Evolutionary conservation across 53 echinoderm and acorn worm species (phyloP).

Genomic region (Crossaster papposus): DNA sequence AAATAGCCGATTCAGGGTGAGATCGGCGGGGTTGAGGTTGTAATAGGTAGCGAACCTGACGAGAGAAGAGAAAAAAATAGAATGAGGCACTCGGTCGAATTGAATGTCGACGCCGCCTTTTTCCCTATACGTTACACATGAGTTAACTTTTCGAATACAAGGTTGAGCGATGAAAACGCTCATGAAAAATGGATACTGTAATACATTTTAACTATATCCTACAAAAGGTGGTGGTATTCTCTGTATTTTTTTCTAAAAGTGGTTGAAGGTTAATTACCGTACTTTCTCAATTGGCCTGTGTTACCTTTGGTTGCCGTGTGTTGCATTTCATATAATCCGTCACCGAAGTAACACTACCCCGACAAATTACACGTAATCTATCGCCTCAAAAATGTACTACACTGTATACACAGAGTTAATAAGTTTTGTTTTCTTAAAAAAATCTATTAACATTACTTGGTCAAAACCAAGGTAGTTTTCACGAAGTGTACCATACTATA

Average conservation of each 20-base stretch:
- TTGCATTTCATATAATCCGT: too few relatives aligned
- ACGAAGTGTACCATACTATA: too few relatives aligned
- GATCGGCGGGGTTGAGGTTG: neutral
- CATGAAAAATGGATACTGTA: neutral
- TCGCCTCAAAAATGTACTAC: too few relatives aligned
- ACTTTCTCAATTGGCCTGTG: too few relatives aligned
- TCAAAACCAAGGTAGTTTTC: too few relatives aligned
- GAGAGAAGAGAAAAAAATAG: neutral
- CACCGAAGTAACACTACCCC: too few relatives aligned
- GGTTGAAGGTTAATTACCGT: neutral
- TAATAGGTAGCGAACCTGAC: neutral
- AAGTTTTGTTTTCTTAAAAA: too few relatives aligned
- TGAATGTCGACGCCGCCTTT: neutral
- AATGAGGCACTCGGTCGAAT: neutral
- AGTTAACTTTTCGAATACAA: neutral
- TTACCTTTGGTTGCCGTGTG: too few relatives aligned
- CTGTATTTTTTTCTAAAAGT: neutral
- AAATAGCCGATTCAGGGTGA: neutral
- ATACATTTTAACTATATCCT: neutral
- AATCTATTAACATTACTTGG: too few relatives aligned
- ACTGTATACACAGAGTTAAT: too few relatives aligned
- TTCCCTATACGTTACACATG: slow-evolving; percentile 21
- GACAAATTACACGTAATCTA: too few relatives aligned
- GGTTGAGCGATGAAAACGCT: neutral
- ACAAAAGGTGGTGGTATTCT: neutral